Base-by-base conservation (phyloP, 2,113 vertebrate genomes). In the Brachionichthys hirsutus region DNA sequence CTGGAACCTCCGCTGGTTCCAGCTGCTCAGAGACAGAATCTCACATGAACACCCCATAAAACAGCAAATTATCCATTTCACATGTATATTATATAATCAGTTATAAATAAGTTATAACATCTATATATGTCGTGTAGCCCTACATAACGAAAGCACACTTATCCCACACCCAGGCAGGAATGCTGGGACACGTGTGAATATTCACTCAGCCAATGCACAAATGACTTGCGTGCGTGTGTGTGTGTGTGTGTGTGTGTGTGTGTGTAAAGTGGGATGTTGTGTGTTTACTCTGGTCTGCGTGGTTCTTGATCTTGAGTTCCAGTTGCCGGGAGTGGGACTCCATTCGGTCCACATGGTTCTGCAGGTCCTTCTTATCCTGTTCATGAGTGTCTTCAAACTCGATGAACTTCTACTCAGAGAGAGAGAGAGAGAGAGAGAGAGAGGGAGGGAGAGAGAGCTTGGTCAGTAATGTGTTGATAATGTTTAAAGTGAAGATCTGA, bases 381-480 rank as follows among this genome's bases (percentile, higher is more conserved):
- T 99, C 97, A 87, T 98, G 89, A 11, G 94, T 94, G 92, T 99
- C 97, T 85, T 99, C 97, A 85, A 98, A 98, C 84, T 99, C 97
- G 1, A 99, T 99, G 72, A 97, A 99, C 72, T 94, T 98, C 97
- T 99, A 60, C 61, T 88, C 41, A 65, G 11, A 19, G 8, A 56
- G 1, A 58, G 41, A 58, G 12, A 56, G 18, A 73, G 30, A 62
- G 22, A 69, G n/a, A 51, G 14, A 68, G 2, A 44, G 9, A 53
- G 15, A 54, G 11, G 52, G 5, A 56, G 13, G 70, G 16, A 59
- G 14, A 61, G 7, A 18, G 3, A 49, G 22, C 12, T 35, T 7
- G 40, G 41, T 73, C 42, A 59, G 8, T 30, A 30, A 30, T 30
- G 24, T 30, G 24, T 38, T 38, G 12, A 38, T 12, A 38, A 38